A percentile compares a stretch with the other conserved stretches of the same genome.
phyloP scores from a whole-genome alignment of 37 sponge, comb jelly and placozoan genomes.

The Petrosia ficiformis region DNA sequence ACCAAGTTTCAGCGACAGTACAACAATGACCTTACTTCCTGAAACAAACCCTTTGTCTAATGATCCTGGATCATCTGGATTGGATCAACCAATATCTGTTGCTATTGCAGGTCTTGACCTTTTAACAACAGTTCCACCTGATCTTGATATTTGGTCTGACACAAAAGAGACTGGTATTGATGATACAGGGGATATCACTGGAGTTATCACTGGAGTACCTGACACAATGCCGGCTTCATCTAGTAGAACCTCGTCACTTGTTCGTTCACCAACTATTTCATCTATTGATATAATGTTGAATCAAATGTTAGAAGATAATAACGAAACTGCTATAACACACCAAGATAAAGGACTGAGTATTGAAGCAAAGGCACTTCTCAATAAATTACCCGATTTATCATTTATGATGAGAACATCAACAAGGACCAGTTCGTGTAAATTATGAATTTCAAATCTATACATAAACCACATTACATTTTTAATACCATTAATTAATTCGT shows the following conservation, averaged over 20 bases:
- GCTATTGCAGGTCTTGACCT: too few species aligned
- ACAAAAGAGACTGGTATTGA: not conserved
- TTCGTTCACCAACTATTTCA: not conserved
- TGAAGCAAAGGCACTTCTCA: constrained; percentile 29
- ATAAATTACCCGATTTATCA: constrained; percentile 60
- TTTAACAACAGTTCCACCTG: too few species aligned
- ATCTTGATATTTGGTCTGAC: too few species aligned
- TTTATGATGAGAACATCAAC: constrained; percentile 39
- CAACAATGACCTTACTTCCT: not conserved
- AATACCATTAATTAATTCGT: too few species aligned
- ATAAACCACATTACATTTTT: too few species aligned
- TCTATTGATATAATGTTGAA: constrained; percentile 16
- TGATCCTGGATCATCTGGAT: too few species aligned
- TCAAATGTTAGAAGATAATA: constrained; percentile 40
- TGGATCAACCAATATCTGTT: not conserved
- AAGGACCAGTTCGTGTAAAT: not conserved
- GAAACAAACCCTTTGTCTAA: not conserved
- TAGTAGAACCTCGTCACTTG: too few species aligned
- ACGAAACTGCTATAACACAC: constrained; percentile 14
- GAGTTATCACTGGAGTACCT: not conserved
- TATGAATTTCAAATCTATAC: too few species aligned
- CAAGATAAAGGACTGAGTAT: constrained; percentile 22
- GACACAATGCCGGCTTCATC: not conserved
- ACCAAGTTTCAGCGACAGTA: too few species aligned
- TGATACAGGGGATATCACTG: not conserved